These are phyloP conservation scores for Myotis davidii DNA, from an alignment of 2,113 vertebrate species.

Conservation along the genomic window DNA sequence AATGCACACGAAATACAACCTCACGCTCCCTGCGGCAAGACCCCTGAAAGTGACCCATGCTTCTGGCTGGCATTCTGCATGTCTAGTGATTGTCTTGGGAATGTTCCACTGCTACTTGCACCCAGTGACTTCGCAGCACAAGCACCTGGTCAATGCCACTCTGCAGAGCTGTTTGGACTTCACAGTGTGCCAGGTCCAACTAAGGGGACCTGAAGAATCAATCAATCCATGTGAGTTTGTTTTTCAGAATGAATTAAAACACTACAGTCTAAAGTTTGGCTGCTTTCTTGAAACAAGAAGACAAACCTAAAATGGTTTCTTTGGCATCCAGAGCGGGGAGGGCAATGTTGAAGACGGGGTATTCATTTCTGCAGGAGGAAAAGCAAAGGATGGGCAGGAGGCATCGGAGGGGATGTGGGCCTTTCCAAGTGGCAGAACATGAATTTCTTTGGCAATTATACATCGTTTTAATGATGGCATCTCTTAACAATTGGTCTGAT, in stretches of 20 bases:
- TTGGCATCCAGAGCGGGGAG: background rate
- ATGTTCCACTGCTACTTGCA: conserved; percentile 83
- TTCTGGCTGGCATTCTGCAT: conserved; percentile 88
- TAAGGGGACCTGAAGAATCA: conserved; percentile 76
- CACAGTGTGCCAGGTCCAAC: conserved; percentile 73
- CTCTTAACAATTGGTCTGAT: background rate
- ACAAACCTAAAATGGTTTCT: background rate
- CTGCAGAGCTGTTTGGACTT: conserved; percentile 85
- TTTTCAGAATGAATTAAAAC: conserved; percentile 86
- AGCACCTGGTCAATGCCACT: conserved; percentile 79
- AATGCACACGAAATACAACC: conserved; percentile 76
- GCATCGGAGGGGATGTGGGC: background rate
- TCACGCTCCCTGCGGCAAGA: conserved; percentile 83
- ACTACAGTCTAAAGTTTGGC: conserved; percentile 61
- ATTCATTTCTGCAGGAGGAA: background rate
- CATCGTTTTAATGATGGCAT: background rate
- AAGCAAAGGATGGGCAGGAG: background rate
- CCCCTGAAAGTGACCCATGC: conserved; percentile 82
- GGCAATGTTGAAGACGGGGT: background rate
- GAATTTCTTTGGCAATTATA: background rate
- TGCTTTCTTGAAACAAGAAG: conserved; percentile 65
- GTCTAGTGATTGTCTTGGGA: conserved; percentile 85
- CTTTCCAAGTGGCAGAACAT: background rate
- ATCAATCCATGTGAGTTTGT: conserved; percentile 79
- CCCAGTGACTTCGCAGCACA: conserved; percentile 76